Evolutionary conservation across 2,797 vertebrate genomes (phyloP).

Genomic region (Anomalospiza imberbis): DNA sequence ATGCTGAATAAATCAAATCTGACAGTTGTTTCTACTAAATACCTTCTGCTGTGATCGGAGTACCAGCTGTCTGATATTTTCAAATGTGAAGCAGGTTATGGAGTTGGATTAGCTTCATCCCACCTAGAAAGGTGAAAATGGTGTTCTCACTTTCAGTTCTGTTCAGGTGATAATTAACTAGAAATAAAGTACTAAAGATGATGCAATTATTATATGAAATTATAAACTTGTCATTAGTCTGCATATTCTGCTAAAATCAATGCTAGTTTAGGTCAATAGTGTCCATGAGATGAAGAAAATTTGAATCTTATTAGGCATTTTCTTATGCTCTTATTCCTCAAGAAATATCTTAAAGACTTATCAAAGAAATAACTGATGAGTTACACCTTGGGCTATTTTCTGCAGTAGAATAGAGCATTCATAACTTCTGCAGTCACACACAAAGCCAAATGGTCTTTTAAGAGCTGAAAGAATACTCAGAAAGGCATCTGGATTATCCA

Average conservation of each 20-base stretch:
- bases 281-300: background rate
- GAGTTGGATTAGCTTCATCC: conserved; percentile 61
- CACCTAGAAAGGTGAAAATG: conserved; percentile 70
- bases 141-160: conserved; percentile 56
- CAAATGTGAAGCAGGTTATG: conserved; percentile 34
- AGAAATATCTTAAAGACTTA: background rate
- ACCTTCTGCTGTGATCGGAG: conserved; percentile 61
- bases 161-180: conserved; percentile 69
- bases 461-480: background rate
- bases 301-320: background rate
- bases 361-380: background rate
- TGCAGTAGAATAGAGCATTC: background rate
- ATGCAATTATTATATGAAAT: conserved; percentile 29
- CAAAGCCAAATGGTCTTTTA: background rate
- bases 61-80: conserved; percentile 64
- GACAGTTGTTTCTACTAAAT: conserved; percentile 63
- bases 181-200: conserved; percentile 47
- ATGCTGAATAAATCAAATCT: conserved; percentile 67
- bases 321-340: background rate
- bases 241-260: background rate
- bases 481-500: background rate
- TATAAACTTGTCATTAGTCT: background rate
- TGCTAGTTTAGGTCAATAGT: background rate
- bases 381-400: background rate
- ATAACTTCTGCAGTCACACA: background rate